Conservation (phyloP, 53 echinoderm and acorn worm genomes). For the Arbacia lixula region DNA sequence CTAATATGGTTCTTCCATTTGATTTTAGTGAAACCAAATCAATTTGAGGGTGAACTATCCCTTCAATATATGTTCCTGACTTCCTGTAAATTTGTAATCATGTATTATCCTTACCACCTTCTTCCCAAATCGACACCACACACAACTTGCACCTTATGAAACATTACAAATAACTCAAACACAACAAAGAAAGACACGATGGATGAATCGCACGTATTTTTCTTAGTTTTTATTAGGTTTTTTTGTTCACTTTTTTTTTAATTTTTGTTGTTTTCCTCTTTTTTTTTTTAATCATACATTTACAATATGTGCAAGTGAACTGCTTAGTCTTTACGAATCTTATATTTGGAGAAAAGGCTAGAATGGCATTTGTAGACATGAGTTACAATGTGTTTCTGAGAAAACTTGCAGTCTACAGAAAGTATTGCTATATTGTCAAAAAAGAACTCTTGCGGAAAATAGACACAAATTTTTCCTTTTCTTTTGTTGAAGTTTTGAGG, state of each 20-base stretch:
- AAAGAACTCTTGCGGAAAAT: conserved; percentile 12
- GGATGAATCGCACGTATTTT: no score
- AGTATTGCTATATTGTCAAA: conserved; percentile 44
- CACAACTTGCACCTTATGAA: no score
- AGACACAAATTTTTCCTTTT: conserved; percentile 11
- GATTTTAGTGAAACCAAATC: no score
- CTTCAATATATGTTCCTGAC: no score
- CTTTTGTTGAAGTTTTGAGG: no score
- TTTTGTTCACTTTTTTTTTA: conserved; percentile 49
- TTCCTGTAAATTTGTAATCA: no score
- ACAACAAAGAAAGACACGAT: no score
- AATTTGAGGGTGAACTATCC: no score
- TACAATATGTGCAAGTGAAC: conserved; percentile 58
- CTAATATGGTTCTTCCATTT: no score
- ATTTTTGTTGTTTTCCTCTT: conserved; percentile 31
- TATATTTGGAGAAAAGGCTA: conserved; percentile 43
- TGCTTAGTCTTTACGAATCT: not conserved
- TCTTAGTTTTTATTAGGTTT: conserved; percentile 20
- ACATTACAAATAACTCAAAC: no score
- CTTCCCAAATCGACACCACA: no score
- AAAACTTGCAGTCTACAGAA: not conserved
- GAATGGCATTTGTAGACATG: conserved; percentile 30
- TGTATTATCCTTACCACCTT: no score
- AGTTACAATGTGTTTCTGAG: conserved; percentile 8
- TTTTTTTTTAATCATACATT: conserved; percentile 34